phyloP scores from a whole-genome alignment of 1,140 invertebrate genomes.

The Calycopis cecrops region DNA sequence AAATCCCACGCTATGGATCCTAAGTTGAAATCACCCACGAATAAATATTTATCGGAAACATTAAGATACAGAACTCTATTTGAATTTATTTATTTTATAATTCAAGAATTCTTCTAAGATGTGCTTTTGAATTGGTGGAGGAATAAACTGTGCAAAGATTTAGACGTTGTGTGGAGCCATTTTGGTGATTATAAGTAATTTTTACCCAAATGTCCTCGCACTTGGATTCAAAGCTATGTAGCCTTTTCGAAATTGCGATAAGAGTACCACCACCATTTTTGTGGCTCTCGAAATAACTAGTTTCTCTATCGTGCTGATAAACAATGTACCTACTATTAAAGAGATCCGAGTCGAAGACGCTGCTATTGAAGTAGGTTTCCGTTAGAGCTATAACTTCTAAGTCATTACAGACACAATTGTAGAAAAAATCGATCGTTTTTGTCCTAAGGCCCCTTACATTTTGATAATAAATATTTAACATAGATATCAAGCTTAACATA shows the following conservation, averaged over 20 bases:
- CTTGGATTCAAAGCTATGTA: not conserved
- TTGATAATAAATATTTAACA: constrained; percentile 12
- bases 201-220: constrained; percentile 9
- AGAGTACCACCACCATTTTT: constrained; percentile 12
- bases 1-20: not conserved
- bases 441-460: constrained; percentile 16
- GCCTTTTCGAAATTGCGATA: constrained; percentile 11
- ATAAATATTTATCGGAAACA: too few species aligned
- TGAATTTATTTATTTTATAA: too few species aligned
- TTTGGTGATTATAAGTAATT: not conserved
- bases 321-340: constrained; percentile 12
- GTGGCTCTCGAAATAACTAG: constrained; percentile 14
- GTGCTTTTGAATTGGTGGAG: too few species aligned
- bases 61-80: too few species aligned
- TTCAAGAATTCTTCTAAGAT: too few species aligned
- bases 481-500: too few species aligned
- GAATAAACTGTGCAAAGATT: too few species aligned
- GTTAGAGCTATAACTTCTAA: constrained; percentile 16
- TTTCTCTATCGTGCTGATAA: constrained; percentile 4
- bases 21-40: not conserved
- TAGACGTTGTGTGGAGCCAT: too few species aligned
- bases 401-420: constrained; percentile 14
- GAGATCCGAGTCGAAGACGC: constrained; percentile 6
- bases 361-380: constrained; percentile 12
- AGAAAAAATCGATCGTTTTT: constrained; percentile 19